Base-by-base conservation (phyloP, 2,113 vertebrate species). In the Lota lota region DNA sequence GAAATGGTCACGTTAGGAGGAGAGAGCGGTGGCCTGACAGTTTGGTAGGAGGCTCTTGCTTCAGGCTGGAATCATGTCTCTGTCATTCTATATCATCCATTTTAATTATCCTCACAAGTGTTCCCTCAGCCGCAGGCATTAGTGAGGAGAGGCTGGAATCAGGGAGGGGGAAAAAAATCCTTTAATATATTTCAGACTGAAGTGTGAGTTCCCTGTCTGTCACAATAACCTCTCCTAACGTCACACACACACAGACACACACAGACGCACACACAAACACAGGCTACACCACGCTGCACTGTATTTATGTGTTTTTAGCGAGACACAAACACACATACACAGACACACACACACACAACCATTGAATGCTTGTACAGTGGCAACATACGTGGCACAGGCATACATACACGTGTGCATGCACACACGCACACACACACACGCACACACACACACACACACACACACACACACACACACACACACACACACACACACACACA, bases 81-180 rank as follows among this genome's bases (percentile, higher is more conserved):
- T 87, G 79, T 86, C 87, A 88, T 90, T 89, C 79, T 88, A 83
- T 83, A 88, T 87, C 84, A 88, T 89, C 88, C 87, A 88, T 90
- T 90, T 90, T 89, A 89, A 90, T 90, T 89, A 90, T 81, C 70
- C 82, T 85, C 87, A 85, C 83, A 88, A 86, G 83, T 79, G 79
- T 74, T 88, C 80, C 77, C 73, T 85, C 70, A 72, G 86, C 88
- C 88, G 36, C 73, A 53, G 88, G 89, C 84, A 64, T 69, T 67
- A 69, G 64, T 51, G 67, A 14, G 78, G 63, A 80, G 73, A 71
- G 72, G 78, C 74, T 28, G 70, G 68, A 83, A 85, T 87, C 73
- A 66, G 68, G 78, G 78, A 56, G 18, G 18, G 14, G 18, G 69
- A 15, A 53, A 22, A 83, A 82, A 82, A 78, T 79, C 70, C 75